These are phyloP conservation scores for Drosophila subquinaria DNA, from an alignment of 2,888 invertebrate genomes.

Conservation along the genomic window DNA sequence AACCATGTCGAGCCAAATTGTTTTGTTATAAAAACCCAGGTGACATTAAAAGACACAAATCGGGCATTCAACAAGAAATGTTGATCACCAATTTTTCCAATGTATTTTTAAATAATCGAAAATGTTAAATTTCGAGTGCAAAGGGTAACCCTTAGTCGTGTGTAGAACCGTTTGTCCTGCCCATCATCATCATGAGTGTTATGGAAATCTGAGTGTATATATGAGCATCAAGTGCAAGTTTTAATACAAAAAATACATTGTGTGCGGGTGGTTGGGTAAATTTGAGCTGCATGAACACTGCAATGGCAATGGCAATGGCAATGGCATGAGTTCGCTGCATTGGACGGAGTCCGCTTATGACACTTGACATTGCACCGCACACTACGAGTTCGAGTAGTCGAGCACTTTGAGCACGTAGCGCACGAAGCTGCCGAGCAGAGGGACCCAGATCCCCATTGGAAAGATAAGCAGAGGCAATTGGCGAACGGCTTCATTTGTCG, in stretches of 20 bases:
- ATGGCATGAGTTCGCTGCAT: conserved; percentile 9
- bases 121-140: neutral
- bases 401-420: conserved; percentile 39
- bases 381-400: conserved; percentile 29
- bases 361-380: conserved; percentile 49
- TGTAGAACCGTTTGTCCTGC: neutral
- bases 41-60: too few relatives aligned
- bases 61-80: too few relatives aligned
- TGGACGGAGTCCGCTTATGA: conserved; percentile 34
- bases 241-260: conserved; percentile 30
- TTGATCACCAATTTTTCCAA: too few relatives aligned
- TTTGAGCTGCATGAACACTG: neutral
- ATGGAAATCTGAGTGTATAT: conserved; percentile 10
- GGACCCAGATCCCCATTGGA: conserved; percentile 20
- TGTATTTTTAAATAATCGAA: too few relatives aligned
- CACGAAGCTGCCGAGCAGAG: conserved; percentile 28
- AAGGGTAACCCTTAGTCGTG: conserved; percentile 2
- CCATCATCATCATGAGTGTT: conserved; percentile 8
- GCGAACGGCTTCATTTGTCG: conserved; percentile 5
- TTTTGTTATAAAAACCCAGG: too few relatives aligned
- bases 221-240: conserved; percentile 38
- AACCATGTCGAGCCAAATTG: too few relatives aligned
- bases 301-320: neutral
- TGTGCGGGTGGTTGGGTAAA: conserved; percentile 7
- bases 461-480: conserved; percentile 6